phyloP scores from a whole-genome alignment of 2,797 vertebrate genomes.

The Enteromius fasciolatus region DNA sequence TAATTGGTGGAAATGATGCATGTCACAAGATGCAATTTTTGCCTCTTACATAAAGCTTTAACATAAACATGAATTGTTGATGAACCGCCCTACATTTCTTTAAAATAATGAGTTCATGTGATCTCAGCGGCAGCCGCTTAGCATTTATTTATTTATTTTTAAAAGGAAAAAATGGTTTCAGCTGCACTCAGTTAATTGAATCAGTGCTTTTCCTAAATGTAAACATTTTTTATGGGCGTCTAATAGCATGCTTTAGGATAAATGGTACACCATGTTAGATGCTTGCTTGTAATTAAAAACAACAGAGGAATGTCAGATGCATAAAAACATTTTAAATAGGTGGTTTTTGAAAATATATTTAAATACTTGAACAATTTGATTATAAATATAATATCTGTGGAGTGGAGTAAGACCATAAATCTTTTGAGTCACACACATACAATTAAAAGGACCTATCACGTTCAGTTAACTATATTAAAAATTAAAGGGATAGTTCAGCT shows the following conservation, averaged over 20 bases:
- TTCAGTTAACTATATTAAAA: neutral
- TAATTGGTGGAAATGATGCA: slow-evolving; percentile 57
- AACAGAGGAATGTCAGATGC: slow-evolving; percentile 1
- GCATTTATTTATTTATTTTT: slow-evolving; percentile 24
- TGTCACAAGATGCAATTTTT: slow-evolving; percentile 67
- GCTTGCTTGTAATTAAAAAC: slow-evolving; percentile 1
- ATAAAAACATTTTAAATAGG: neutral
- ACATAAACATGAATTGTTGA: slow-evolving; percentile 44
- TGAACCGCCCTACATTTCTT: slow-evolving; percentile 34
- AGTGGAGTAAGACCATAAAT: neutral
- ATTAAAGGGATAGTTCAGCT: neutral
- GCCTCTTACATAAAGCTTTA: slow-evolving; percentile 23
- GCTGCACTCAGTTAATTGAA: slow-evolving; percentile 33
- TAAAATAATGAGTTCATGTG: slow-evolving; percentile 27
- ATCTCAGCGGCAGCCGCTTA: slow-evolving; percentile 25
- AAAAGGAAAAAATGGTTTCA: slow-evolving; percentile 12
- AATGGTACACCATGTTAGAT: neutral
- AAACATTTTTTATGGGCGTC: neutral
- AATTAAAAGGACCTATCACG: neutral
- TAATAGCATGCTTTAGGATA: slow-evolving; percentile 25
- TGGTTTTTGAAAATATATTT: neutral
- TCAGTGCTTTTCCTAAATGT: slow-evolving; percentile 9
- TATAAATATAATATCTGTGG: neutral
- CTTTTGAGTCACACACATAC: slow-evolving; percentile 6
- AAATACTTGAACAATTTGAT: neutral